Conservation (phyloP, 2,888 invertebrate genomes). For the Pterobdella sp. region DNA sequence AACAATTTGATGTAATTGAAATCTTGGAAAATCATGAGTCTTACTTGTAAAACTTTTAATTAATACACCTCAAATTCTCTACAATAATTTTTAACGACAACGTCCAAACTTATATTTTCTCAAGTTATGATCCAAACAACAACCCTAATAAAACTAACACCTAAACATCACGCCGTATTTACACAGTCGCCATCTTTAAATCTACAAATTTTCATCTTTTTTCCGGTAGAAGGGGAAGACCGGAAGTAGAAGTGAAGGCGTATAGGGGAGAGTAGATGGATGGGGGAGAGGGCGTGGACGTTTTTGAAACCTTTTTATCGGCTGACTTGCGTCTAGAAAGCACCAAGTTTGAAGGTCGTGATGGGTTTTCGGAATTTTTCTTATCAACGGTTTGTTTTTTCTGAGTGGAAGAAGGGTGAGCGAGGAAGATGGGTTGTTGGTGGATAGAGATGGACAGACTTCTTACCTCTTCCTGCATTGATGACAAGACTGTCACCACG, state of each 20-base stretch:
- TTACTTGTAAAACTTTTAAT: too few relatives aligned
- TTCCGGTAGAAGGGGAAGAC: slow-evolving; percentile 5
- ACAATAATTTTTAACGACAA: neutral
- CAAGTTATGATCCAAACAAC: neutral
- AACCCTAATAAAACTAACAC: neutral
- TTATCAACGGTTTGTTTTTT: neutral
- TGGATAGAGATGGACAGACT: slow-evolving; percentile 31
- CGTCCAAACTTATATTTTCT: neutral
- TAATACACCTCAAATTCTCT: neutral
- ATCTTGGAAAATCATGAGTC: too few relatives aligned
- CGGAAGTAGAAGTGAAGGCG: slow-evolving; percentile 26
- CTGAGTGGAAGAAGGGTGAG: neutral
- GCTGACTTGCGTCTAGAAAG: neutral
- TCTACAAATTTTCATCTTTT: neutral
- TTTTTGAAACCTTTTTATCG: neutral
- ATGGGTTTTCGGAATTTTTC: neutral
- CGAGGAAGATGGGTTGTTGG: slow-evolving; percentile 19
- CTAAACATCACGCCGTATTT: neutral
- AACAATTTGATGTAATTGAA: too few relatives aligned
- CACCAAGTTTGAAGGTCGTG: neutral
- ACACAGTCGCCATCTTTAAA: neutral
- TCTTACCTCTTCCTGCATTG: slow-evolving; percentile 44
- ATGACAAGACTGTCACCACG: slow-evolving; percentile 48
- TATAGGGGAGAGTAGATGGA: neutral
- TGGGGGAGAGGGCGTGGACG: neutral